Evolutionary conservation across 2,888 invertebrate species (phyloP), one percentile per base, ranked within the genome.

Genomic region (Drosophila ezoana): DNA sequence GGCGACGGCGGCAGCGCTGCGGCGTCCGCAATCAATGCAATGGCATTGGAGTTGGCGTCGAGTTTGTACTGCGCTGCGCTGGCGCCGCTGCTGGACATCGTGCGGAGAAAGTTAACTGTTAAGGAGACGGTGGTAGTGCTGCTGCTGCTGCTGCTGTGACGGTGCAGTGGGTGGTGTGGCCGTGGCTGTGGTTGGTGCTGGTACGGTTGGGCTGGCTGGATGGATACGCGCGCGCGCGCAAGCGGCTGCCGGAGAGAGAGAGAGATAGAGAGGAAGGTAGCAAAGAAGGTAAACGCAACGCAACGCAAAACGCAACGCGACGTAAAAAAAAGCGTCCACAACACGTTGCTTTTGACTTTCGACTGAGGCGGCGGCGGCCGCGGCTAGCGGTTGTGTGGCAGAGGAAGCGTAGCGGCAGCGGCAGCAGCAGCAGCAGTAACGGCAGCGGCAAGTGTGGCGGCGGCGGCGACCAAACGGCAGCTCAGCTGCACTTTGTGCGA

Each of bases 401-500:
- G 81, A 81, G 81, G 85, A 80, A 80, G 81, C 77, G 80, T 76
- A 80, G 78, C 74, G 72, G 80, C 72, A 79, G 76, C 67, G 62
- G 61, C 67, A 65, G 61, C 52, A 71, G 58, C 45, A 58, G 47
- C 54, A 53, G 67, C 60, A 69, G 52, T 65, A 71, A 58, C 67
- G 62, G 79, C 81, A 72, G 87, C 84, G 86, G 85, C 87, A 88
- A 77, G 83, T 83, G 73, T 81, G 76, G 66, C 80, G 66, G 65
- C 68, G 66, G 61, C 78, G 62, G 59, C 84, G 71, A 60, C 81
- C 81, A 77, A 77, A 84, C 89, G 89, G 89, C 89, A 89, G 84
- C 89, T 85, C 80, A 85, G 89, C 85, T 85, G 85, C 85, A 85
- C 89, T 85, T 85, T 87, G 89, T 88, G 89, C 71, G 87, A 87